These are phyloP conservation scores for Hypanus sabinus DNA, from an alignment of 2,113 vertebrate genomes.

Conservation along the genomic window DNA sequence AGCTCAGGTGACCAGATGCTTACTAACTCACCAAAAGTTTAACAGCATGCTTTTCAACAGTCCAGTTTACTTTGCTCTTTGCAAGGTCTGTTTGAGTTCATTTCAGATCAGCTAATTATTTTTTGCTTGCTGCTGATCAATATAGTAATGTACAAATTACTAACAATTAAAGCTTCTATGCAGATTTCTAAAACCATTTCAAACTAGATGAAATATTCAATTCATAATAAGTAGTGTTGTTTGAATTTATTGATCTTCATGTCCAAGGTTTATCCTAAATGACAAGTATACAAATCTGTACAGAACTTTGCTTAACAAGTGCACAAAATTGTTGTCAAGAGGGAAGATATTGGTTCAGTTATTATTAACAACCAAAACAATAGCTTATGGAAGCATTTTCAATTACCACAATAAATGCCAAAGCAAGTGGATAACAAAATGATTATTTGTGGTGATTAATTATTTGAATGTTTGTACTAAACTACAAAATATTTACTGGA, in stretches of 20 bases:
- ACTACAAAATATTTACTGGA: background rate
- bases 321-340: background rate
- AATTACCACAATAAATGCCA: background rate
- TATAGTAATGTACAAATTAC: background rate
- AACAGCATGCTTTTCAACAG: constrained; percentile 6
- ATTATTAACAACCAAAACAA: background rate
- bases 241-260: background rate
- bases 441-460: background rate
- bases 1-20: constrained; percentile 11
- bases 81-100: background rate
- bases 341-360: background rate
- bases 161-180: background rate
- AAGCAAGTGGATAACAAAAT: background rate
- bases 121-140: background rate
- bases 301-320: background rate
- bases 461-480: background rate
- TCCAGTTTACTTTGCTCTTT: background rate
- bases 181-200: background rate
- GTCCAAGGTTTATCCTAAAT: background rate
- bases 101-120: background rate
- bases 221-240: background rate
- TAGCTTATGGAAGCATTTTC: background rate
- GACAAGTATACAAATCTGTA: background rate
- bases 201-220: background rate
- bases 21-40: constrained; percentile 1